phyloP scores from a whole-genome alignment of 2,113 vertebrate genomes.

The Cyprinodon variegatus region DNA sequence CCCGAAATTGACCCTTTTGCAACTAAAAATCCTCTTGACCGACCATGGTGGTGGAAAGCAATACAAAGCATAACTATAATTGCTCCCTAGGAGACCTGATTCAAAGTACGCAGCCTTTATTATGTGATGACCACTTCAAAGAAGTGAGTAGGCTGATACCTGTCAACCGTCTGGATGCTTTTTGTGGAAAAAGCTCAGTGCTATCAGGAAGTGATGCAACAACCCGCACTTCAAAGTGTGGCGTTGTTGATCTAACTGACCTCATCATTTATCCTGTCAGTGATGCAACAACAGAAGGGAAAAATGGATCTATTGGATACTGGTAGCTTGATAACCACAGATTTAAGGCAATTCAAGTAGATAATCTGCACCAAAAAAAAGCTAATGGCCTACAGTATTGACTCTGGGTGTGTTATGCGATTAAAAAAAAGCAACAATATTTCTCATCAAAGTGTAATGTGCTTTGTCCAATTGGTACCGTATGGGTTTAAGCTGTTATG shows the following conservation, averaged over 20 bases:
- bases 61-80: constrained; percentile 21
- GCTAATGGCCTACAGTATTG: not conserved
- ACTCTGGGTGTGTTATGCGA: not conserved
- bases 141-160: not conserved
- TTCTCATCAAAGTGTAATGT: not conserved
- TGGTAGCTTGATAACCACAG: not conserved
- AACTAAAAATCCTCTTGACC: constrained; percentile 9
- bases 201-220: not conserved
- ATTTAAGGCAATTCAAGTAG: not conserved
- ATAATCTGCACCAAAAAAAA: not conserved
- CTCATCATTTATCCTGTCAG: constrained; percentile 1
- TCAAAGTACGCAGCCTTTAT: constrained; percentile 8
- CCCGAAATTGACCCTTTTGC: constrained; percentile 14
- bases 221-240: not conserved
- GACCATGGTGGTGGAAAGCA: constrained; percentile 4
- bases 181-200: not conserved
- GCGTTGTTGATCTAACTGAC: constrained; percentile 16
- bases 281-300: constrained; percentile 2
- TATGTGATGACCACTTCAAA: constrained; percentile 20
- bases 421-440: not conserved
- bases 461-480: not conserved
- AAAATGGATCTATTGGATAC: not conserved
- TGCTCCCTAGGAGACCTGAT: constrained; percentile 5
- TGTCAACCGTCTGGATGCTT: constrained; percentile 20
- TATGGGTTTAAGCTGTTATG: not conserved